A percentile compares a stretch with the other conserved stretches of the same genome.
Evolutionary conservation across 2,888 invertebrate species (phyloP).

Genomic region (Ichneumon xanthorius): DNA sequence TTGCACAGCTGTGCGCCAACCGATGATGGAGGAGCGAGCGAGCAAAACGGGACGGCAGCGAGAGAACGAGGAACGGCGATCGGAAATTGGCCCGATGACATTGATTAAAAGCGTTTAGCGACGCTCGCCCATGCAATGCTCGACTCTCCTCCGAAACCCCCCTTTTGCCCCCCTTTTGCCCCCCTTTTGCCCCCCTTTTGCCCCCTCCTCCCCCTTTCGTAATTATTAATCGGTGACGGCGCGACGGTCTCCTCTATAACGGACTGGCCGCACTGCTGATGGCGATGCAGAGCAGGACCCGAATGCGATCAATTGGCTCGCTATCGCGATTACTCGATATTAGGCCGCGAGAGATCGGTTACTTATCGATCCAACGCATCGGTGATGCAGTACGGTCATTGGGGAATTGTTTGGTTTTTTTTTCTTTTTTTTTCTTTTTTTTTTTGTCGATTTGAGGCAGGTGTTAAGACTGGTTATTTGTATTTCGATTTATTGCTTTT

Average conservation of each 20-base stretch:
- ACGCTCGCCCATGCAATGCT: slow-evolving; percentile 76
- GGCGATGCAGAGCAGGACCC: not conserved
- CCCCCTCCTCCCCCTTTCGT: slow-evolving; percentile 64
- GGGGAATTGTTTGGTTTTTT: not conserved
- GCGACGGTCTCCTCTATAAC: slow-evolving; percentile 10
- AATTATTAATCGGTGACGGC: slow-evolving; percentile 83
- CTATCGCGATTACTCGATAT: slow-evolving; percentile 43
- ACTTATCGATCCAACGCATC: not conserved
- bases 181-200: not conserved
- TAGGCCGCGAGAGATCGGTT: not conserved
- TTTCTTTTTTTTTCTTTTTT: no score
- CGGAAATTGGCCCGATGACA: slow-evolving; percentile 85
- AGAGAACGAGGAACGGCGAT: slow-evolving; percentile 80
- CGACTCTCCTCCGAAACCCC: not conserved
- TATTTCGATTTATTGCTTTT: no score
- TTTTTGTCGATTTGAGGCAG: no score
- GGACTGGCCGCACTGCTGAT: not conserved
- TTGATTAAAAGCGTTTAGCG: slow-evolving; percentile 84
- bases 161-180: not conserved
- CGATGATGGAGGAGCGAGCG: slow-evolving; percentile 52
- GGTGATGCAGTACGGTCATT: not conserved
- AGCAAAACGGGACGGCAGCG: slow-evolving; percentile 67
- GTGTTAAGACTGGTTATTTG: no score
- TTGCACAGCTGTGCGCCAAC: slow-evolving; percentile 24
- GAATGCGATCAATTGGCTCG: slow-evolving; percentile 39